Percentiles rank a stretch among this genome's conserved stretches.
These are phyloP conservation scores for Mobula hypostoma DNA, from an alignment of 2,113 vertebrate species.

Conservation along the genomic window DNA sequence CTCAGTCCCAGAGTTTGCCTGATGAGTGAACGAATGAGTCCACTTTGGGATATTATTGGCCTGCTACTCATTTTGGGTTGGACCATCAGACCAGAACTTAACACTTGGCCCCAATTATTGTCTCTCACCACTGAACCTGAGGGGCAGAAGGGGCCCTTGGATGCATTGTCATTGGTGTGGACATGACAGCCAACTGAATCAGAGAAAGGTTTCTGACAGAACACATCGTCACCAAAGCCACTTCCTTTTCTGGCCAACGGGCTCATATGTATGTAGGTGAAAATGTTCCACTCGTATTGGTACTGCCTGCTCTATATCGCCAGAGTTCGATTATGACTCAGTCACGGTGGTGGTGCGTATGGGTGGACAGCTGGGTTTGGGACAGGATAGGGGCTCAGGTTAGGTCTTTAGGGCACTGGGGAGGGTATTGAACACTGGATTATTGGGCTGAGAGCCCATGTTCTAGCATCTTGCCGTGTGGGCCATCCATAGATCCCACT, in stretches of 20 bases:
- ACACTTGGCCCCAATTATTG: no score
- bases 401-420: neutral
- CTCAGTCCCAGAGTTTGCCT: neutral
- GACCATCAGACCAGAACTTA: neutral
- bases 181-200: neutral
- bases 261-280: no score
- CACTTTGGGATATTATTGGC: neutral
- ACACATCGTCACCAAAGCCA: neutral
- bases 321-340: neutral
- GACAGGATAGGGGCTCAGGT: neutral
- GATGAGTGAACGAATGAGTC: neutral
- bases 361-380: no score
- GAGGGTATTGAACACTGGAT: no score
- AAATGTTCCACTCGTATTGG: neutral
- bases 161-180: neutral
- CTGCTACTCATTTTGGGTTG: no score
- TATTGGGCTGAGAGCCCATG: no score
- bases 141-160: neutral
- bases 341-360: neutral
- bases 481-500: neutral
- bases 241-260: neutral
- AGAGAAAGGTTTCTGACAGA: neutral
- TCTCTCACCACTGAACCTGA: neutral
- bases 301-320: neutral
- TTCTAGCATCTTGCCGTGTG: neutral